Conservation (phyloP, 2,888 invertebrate species). For the Metallyticus violacea region DNA sequence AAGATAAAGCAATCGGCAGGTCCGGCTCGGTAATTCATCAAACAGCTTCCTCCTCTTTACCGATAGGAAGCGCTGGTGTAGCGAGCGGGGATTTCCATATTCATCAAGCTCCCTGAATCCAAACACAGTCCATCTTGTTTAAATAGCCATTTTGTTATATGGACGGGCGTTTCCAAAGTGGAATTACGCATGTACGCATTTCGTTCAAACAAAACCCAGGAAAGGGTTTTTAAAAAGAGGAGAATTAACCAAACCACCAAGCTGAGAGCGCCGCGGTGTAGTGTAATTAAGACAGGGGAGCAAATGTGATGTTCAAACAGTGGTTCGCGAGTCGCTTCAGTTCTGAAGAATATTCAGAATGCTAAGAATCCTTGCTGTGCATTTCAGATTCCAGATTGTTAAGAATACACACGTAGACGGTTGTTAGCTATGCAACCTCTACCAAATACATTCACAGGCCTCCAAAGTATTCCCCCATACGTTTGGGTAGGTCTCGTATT, state of each 20-base stretch:
- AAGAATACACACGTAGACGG: too few species aligned
- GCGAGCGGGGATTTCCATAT: slow-evolving; percentile 26
- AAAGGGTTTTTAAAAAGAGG: background rate
- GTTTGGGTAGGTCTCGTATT: too few species aligned
- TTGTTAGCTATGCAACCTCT: too few species aligned
- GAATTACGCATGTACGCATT: slow-evolving; percentile 15
- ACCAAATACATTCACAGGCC: too few species aligned
- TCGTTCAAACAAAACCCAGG: background rate
- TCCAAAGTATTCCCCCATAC: too few species aligned
- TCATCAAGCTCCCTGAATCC: slow-evolving; percentile 22
- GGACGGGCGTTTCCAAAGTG: background rate
- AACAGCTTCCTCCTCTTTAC: background rate
- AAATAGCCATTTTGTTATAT: slow-evolving; percentile 11
- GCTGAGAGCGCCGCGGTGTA: background rate
- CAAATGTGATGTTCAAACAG: background rate
- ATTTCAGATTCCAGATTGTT: too few species aligned
- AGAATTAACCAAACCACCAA: background rate
- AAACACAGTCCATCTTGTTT: slow-evolving; percentile 18
- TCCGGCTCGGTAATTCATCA: slow-evolving; percentile 25
- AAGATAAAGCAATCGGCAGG: slow-evolving; percentile 21
- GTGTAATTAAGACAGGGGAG: background rate
- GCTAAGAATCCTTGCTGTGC: too few species aligned
- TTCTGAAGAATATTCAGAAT: too few species aligned
- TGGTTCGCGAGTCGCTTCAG: background rate
- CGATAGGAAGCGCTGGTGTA: background rate